Evolutionary conservation across 2,888 invertebrate genomes (phyloP), one percentile per base, ranked within the genome.

Genomic region (Melinaea menophilus): DNA sequence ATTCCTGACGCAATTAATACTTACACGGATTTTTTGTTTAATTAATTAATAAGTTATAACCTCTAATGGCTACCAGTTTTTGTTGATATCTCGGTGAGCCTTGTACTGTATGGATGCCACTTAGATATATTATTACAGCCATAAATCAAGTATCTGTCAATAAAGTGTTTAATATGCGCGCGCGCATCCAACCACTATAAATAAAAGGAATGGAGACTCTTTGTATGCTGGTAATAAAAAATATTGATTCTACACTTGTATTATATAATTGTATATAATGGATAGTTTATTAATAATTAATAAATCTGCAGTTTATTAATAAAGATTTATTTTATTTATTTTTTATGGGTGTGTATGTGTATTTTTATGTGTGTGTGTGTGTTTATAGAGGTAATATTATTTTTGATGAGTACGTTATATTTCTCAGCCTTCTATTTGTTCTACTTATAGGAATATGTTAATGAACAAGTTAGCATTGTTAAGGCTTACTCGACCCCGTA

Each of bases 381-480:
- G 31, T 51, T n/a, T 22, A 5, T 22, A 13, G 5, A 46, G 45
- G 35, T 45, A 22, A 31, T 60, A 56, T 65, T 61, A 65, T 63
- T 56, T 65, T 69, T 69, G 47, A 58, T 61, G 63, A 61, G 54
- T 58, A 58, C 48, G 56, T 69, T 71, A 71, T 61, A 64, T 74
- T 75, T 79, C 76, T 71, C 77, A 80, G 73, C 86, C 89, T 87
- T 85, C 81, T 77, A 79, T 73, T 75, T 82, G 87, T 81, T 85
- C 86, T 72, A 86, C 76, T 83, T 86, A 83, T 81, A 81, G 77
- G 78, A 79, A 81, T 86, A 89, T 88, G 88, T 80, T 87, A 90
- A 90, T 88, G 76, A 83, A 87, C 85, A 72, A 77, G 90, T 89
- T 89, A 84, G 83, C 89, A 90, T 90, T 90, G 88, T 88, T 83